phyloP scores from a whole-genome alignment of 2,888 invertebrate species.

The Chalcosyrphus nemorum region DNA sequence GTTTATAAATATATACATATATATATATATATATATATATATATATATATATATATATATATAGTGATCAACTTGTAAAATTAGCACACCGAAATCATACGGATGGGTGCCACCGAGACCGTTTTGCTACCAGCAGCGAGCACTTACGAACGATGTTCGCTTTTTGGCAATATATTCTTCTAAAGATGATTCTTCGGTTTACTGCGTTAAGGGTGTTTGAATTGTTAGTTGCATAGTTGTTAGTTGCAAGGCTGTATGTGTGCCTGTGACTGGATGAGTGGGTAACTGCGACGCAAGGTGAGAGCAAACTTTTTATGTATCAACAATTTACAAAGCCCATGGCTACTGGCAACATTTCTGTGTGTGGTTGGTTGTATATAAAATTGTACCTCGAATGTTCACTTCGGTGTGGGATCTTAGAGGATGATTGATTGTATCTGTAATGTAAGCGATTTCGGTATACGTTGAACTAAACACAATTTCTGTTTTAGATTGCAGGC shows the following conservation, averaged over 20 bases:
- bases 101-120: constrained; percentile 75
- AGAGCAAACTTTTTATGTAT: constrained; percentile 21
- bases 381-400: not conserved
- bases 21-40: constrained; percentile 75
- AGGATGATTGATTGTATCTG: constrained; percentile 32
- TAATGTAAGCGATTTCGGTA: constrained; percentile 11
- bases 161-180: constrained; percentile 77
- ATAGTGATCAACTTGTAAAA: constrained; percentile 71
- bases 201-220: constrained; percentile 72
- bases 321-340: constrained; percentile 11
- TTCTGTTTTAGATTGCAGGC: constrained; percentile 5
- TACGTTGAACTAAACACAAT: constrained; percentile 23
- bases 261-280: constrained; percentile 7
- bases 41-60: constrained; percentile 75
- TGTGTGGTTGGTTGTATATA: constrained; percentile 3
- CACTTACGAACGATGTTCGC: constrained; percentile 75
- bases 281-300: constrained; percentile 13
- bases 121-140: constrained; percentile 67
- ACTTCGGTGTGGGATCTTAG: constrained; percentile 22
- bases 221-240: constrained; percentile 40
- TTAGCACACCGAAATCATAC: constrained; percentile 68
- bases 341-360: not conserved
- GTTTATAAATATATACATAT: constrained; percentile 75
- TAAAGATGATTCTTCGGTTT: constrained; percentile 31
- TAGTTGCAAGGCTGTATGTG: constrained; percentile 20